Conservation (phyloP, 2,113 vertebrate genomes). For the Gallinago paraguaiae region DNA sequence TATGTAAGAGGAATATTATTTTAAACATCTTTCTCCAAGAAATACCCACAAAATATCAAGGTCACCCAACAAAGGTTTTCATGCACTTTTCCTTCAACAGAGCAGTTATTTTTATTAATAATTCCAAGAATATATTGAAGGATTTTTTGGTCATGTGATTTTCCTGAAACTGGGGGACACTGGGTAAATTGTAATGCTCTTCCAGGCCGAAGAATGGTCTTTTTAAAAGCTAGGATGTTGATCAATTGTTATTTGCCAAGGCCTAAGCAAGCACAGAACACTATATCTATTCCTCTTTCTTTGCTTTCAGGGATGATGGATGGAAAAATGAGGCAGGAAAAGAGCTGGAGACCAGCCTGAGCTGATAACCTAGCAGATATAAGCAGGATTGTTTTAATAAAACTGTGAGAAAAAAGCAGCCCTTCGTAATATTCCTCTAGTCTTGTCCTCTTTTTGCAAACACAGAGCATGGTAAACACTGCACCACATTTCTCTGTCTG, state of each 20-base stretch:
- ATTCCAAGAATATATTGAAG: conserved; percentile 46
- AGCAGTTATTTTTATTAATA: conserved; percentile 67
- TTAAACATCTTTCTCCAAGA: not conserved
- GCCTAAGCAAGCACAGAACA: conserved; percentile 75
- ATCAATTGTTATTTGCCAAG: conserved; percentile 75
- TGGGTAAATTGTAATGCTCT: conserved; percentile 70
- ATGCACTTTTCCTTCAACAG: conserved; percentile 23
- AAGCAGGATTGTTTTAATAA: conserved; percentile 48
- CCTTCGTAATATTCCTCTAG: conserved; percentile 31
- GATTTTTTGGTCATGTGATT: conserved; percentile 66
- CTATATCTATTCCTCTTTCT: conserved; percentile 61
- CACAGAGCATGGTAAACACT: not conserved
- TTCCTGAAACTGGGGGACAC: conserved; percentile 60
- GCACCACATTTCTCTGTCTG: not conserved
- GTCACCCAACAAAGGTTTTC: conserved; percentile 36
- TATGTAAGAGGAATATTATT: not conserved
- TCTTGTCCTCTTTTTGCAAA: conserved; percentile 8
- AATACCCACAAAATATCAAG: not conserved
- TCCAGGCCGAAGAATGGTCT: conserved; percentile 60
- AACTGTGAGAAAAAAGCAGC: conserved; percentile 35
- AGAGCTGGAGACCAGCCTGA: conserved; percentile 33
- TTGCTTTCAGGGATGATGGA: conserved; percentile 61
- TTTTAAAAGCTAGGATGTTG: conserved; percentile 71
- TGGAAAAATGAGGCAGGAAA: conserved; percentile 56
- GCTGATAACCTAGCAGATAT: conserved; percentile 48